Conservation (phyloP, 2,797 vertebrate species). For the Denticeps clupeoides region DNA sequence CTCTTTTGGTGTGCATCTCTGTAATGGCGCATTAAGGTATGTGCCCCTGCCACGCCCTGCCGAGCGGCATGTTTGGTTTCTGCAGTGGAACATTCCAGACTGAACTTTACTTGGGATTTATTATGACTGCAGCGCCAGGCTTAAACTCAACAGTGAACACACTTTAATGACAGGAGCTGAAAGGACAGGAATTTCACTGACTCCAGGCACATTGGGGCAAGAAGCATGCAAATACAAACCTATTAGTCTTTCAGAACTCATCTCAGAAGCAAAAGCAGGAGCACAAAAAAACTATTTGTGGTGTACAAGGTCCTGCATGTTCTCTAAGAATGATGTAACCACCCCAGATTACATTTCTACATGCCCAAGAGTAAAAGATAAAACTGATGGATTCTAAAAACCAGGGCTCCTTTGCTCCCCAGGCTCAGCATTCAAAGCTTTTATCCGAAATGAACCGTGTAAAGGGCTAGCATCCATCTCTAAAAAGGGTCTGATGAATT, state of each 20-base stretch:
- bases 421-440: constrained; percentile 45
- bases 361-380: no score
- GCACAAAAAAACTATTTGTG: no score
- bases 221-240: constrained; percentile 21
- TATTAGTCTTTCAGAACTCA: constrained; percentile 32
- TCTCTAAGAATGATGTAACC: no score
- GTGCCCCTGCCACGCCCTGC: constrained; percentile 7
- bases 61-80: constrained; percentile 31
- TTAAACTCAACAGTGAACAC: constrained; percentile 25
- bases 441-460: constrained; percentile 31
- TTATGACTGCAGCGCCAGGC: constrained; percentile 36
- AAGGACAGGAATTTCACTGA: constrained; percentile 43
- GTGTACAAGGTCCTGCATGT: no score
- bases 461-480: constrained; percentile 30
- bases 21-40: no score
- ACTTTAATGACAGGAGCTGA: constrained; percentile 40
- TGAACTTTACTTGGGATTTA: constrained; percentile 44
- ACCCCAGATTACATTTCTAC: no score
- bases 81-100: constrained; percentile 29
- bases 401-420: constrained; percentile 26
- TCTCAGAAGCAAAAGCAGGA: no score
- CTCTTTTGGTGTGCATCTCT: no score
- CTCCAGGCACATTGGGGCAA: constrained; percentile 19
- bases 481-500: constrained; percentile 38
- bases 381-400: no score